Percentiles rank a stretch among this genome's conserved stretches.
phyloP scores from a whole-genome alignment of 2,888 invertebrate genomes.

The Halocaridina rubra region DNA sequence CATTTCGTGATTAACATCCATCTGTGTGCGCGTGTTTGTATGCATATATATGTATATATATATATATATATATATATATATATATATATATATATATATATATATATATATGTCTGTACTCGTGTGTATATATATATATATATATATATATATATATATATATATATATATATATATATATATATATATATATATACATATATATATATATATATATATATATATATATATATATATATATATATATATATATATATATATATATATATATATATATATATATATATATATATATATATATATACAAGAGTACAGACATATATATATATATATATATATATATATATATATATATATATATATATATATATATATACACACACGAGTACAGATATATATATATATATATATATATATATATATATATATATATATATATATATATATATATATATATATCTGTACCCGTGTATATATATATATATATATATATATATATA shows the following conservation, averaged over 20 bases:
- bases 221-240: background rate
- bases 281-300: background rate
- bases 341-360: background rate
- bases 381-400: background rate
- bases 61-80: background rate
- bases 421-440: constrained; percentile 4
- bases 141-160: background rate
- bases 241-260: background rate
- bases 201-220: background rate
- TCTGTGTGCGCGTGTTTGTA: no score
- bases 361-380: constrained; percentile 8
- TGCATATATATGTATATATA: background rate
- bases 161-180: background rate
- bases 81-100: background rate
- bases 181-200: background rate
- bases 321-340: background rate
- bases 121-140: background rate
- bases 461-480: background rate
- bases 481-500: background rate
- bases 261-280: background rate
- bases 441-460: background rate
- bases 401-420: background rate
- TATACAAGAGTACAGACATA: background rate
- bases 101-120: constrained; percentile 2
- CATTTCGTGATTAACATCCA: background rate